phyloP scores from a whole-genome alignment of 1,140 invertebrate species.

The Drosophila dunni region DNA sequence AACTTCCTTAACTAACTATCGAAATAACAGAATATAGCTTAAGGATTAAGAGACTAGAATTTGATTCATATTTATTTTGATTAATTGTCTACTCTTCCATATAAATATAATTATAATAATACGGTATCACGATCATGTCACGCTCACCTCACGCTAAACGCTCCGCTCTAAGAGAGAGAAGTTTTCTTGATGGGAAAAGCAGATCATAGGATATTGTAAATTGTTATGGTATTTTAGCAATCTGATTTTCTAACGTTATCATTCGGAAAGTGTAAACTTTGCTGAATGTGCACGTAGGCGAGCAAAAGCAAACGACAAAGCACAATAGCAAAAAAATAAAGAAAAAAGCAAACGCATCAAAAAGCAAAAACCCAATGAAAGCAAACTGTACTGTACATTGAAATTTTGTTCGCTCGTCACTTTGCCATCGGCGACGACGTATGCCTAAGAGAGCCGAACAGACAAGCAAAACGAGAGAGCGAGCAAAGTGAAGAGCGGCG shows the following conservation, averaged over 20 bases:
- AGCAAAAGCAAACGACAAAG: conserved; percentile 28
- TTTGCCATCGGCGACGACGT: not conserved
- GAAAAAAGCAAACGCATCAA: conserved; percentile 28
- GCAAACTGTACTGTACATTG: conserved; percentile 58
- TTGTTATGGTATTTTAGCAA: no score
- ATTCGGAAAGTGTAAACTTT: no score
- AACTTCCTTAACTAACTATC: conserved; percentile 40
- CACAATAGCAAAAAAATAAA: conserved; percentile 30
- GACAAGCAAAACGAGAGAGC: conserved; percentile 11
- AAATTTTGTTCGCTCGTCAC: conserved; percentile 5
- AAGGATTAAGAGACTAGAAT: not conserved
- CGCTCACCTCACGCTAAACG: no score
- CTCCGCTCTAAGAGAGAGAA: no score
- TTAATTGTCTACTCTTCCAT: no score
- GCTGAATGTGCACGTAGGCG: no score
- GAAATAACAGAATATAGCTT: not conserved
- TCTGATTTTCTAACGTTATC: no score
- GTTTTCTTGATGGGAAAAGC: no score
- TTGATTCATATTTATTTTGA: not conserved
- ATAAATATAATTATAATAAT: no score
- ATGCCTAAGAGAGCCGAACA: conserved; percentile 14
- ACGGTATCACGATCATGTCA: no score
- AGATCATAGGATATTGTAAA: no score
- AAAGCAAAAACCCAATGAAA: conserved; percentile 44
- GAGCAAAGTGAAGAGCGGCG: conserved; percentile 22